A percentile compares a stretch with the other conserved stretches of the same genome.
Evolutionary conservation across 2,888 invertebrate species (phyloP).

Genomic region (Aphodius granarius): DNA sequence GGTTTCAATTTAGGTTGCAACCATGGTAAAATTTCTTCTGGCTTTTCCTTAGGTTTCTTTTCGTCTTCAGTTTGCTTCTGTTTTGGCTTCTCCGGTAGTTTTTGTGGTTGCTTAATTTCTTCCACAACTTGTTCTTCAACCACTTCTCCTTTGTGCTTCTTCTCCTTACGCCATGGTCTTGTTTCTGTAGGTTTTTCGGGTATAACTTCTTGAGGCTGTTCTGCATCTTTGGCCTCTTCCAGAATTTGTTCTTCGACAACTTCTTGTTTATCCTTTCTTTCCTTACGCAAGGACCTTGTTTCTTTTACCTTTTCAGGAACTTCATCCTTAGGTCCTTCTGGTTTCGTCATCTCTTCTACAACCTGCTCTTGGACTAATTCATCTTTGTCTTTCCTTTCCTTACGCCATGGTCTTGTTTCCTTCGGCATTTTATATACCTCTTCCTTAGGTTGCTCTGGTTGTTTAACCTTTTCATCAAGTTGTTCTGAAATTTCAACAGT

Average conservation of each 20-base stretch:
- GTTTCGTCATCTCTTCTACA: constrained; percentile 47
- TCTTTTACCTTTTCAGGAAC: constrained; percentile 16
- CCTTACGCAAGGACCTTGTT: constrained; percentile 18
- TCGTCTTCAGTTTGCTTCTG: constrained; percentile 20
- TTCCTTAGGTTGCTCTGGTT: constrained; percentile 43
- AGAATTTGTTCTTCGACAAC: constrained; percentile 26
- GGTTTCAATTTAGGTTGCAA: constrained; percentile 14
- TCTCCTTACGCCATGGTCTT: constrained; percentile 17
- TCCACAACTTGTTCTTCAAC: constrained; percentile 34
- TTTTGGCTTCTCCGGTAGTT: constrained; percentile 22
- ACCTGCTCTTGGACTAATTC: constrained; percentile 14
- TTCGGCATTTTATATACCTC: constrained; percentile 25
- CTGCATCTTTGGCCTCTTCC: constrained; percentile 27
- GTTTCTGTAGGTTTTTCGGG: constrained; percentile 27
- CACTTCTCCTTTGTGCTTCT: constrained; percentile 35
- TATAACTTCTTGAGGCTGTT: constrained; percentile 36
- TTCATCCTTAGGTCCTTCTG: constrained; percentile 24
- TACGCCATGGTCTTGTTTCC: constrained; percentile 29
- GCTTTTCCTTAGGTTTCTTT: constrained; percentile 30
- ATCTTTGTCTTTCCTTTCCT: constrained; percentile 36
- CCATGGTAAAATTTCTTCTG: constrained; percentile 19
- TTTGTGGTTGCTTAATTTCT: constrained; percentile 31
- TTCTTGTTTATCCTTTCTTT: constrained; percentile 35
- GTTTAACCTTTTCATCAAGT: constrained; percentile 43
- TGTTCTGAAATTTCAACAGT: constrained; percentile 24